Evolutionary conservation across 2,113 vertebrate genomes (phyloP).

Genomic region (Nerophis lumbriciformis): DNA sequence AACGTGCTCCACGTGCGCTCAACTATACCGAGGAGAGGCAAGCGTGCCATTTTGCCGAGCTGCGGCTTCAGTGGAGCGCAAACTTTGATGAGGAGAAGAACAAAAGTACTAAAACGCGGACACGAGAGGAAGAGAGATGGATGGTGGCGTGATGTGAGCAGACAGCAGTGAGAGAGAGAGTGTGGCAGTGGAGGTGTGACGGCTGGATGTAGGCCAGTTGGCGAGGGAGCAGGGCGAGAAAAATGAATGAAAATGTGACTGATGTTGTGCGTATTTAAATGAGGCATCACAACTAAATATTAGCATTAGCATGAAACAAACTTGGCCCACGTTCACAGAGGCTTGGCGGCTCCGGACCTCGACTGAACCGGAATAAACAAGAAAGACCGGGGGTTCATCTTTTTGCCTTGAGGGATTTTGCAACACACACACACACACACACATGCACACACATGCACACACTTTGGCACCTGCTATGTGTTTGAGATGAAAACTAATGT

Average conservation of each 20-base stretch:
- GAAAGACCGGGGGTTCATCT: neutral
- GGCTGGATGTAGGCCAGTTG: neutral
- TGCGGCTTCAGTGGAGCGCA: neutral
- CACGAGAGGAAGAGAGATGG: slow-evolving; percentile 1
- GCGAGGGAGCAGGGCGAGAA: neutral
- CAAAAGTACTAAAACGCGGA: neutral
- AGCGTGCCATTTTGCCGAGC: neutral
- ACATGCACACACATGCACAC: neutral
- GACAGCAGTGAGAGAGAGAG: neutral
- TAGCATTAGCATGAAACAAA: too few species aligned
- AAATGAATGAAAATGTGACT: neutral
- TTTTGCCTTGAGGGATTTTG: too few species aligned
- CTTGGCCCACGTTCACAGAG: too few species aligned
- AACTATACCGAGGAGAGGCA: neutral
- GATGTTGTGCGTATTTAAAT: neutral
- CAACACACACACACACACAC: neutral
- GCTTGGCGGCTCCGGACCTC: too few species aligned
- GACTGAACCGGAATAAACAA: neutral
- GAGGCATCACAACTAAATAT: neutral
- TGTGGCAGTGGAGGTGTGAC: neutral
- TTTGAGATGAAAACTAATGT: neutral
- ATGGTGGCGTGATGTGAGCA: neutral
- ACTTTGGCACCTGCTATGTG: slow-evolving; percentile 7
- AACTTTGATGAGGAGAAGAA: neutral
- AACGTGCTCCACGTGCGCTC: neutral